These are phyloP conservation scores for Mythimna loreyi DNA, from an alignment of 2,888 invertebrate species.

Conservation along the genomic window DNA sequence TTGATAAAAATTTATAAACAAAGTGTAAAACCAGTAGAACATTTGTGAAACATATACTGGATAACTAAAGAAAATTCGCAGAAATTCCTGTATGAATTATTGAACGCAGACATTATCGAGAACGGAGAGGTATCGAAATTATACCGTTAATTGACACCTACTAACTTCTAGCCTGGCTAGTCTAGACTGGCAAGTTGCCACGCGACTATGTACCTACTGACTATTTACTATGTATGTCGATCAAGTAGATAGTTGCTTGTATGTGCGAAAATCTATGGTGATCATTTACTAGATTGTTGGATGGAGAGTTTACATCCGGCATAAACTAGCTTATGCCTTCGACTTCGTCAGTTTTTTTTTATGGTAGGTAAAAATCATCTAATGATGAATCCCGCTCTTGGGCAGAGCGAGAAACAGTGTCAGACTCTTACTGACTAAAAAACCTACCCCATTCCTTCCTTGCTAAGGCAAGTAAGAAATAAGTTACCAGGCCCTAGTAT, in stretches of 20 bases:
- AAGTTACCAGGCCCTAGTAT: no score
- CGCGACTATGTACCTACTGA: constrained; percentile 14
- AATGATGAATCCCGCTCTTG: no score
- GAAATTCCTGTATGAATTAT: constrained; percentile 18
- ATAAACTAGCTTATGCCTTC: no score
- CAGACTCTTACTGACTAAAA: no score
- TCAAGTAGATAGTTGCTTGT: background rate
- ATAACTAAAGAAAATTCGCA: constrained; percentile 5
- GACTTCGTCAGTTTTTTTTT: no score
- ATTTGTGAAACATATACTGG: constrained; percentile 10
- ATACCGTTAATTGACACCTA: constrained; percentile 47
- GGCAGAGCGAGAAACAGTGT: no score
- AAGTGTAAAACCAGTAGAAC: background rate
- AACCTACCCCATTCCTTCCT: no score
- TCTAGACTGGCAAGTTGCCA: constrained; percentile 44
- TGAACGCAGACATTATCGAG: constrained; percentile 15
- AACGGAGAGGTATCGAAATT: constrained; percentile 24
- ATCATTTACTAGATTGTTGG: background rate
- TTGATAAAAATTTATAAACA: no score
- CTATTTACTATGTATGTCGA: background rate
- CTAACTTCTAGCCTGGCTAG: constrained; percentile 10
- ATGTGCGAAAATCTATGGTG: background rate
- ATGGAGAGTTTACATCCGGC: background rate
- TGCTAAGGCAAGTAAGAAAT: no score
- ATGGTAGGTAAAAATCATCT: no score